Evolutionary conservation across 2,888 invertebrate genomes (phyloP), one percentile per base, ranked within the genome.

Genomic region (Stenchaetothrips biformis): DNA sequence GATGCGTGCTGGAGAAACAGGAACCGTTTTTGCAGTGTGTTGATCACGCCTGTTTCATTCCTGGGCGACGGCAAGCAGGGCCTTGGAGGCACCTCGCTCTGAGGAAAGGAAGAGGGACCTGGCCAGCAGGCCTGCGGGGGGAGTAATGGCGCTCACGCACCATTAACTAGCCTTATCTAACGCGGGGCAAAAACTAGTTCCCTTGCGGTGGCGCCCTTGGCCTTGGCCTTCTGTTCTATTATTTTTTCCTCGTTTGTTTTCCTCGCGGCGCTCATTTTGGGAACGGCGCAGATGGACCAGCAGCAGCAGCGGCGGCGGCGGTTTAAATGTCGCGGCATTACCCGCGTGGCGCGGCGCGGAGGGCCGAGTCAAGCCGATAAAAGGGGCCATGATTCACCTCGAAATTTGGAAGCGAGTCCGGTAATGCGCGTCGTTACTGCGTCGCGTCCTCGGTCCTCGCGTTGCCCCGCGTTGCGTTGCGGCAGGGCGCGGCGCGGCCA

Each of bases 161-260:
- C 53, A 53, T 53, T 53, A 53, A 53, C 53, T 53, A 53, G 53
- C 53, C 53, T 53, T 53, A 53, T 53, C 53, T 53, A 53, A 53
- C 53, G 53, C 53, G 53, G 53, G 18, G 53, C 53, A 53, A 53
- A 53, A 53, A 53, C 53, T 53, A 53, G 13, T 53, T 37, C 37
- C 37, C 37, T 37, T 37, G 37, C 37, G 37, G 37, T 37, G 37
- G 2, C 37, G 53, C 53, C 13, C 13, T 9, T 37, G 37, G 53
- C 53, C 53, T 53, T 53, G 53, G 16, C 53, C 53, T 53, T 18
- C 13, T 53, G 16, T 53, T 18, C 13, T 53, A 13, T 18, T 53
- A 13, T 53, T 7, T 18, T 13, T 13, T 4, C 53, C 53, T 13
- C 53, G 53, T 13, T 53, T 7, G 16, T 53, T 53, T 53, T 53